Base-by-base conservation (phyloP, 2,888 invertebrate genomes). In the Colletes collaris region DNA sequence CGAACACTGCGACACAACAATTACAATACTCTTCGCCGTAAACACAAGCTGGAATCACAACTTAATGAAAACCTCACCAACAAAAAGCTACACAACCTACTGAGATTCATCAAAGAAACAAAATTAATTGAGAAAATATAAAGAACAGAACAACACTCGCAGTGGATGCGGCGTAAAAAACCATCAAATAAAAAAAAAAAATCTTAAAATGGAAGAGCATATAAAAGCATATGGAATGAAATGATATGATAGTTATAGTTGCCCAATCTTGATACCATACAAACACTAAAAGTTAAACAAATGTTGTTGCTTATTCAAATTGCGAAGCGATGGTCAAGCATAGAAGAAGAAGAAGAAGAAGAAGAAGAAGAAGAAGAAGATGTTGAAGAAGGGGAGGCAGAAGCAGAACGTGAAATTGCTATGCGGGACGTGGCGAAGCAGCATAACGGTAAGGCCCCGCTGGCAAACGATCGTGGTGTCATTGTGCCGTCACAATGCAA, bases 401-500 rank as follows among this genome's bases (percentile, higher is more conserved):
- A 13, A 79, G 82, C 68, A 62, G 75, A 68, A 68, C 27, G 27
- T 27, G 60, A 66, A 88, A 91, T 92, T 92, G 88, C 88, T 89
- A 92, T 92, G 91, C 92, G 87, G 86, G 86, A 90, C 92, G 89
- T 89, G 89, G 83, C 85, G 89, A 87, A 89, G 89, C 90, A 88
- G 88, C 86, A 85, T 92, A 92, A 92, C 92, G 92, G 92, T 92
- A 91, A 86, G 86, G 75, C 89, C 88, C 86, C 87, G 87, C 88
- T 89, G 86, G 90, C 91, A 89, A 90, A 90, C 89, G 89, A 90
- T 89, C 88, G 88, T 88, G 88, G 88, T 90, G 91, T 90, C 91
- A 89, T 91, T 90, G 91, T 89, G 89, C 91, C 91, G 91, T 89
- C 91, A 91, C 92, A 92, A 92, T 92, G 92, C 92, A 91, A 92